Conservation (phyloP, 23 tunicate species). For the Corella eumyota region DNA sequence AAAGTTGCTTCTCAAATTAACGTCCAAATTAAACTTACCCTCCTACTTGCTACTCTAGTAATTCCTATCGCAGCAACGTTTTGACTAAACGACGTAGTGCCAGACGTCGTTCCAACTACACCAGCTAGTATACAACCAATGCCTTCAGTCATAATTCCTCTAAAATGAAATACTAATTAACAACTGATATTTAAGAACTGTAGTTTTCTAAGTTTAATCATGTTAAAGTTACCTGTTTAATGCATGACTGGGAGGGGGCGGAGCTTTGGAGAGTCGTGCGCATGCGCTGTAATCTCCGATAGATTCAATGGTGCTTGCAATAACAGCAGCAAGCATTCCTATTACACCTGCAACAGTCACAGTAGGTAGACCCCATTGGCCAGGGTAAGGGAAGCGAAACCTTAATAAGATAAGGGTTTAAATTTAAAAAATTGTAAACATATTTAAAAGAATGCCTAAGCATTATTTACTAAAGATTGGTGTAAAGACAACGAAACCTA, state of each 20-base stretch:
- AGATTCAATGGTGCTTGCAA: slow-evolving; percentile 60
- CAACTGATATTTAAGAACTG: no score
- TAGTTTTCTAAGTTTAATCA: background rate
- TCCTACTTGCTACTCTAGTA: slow-evolving; percentile 74
- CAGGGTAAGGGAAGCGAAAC: slow-evolving; percentile 64
- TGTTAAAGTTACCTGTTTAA: slow-evolving; percentile 23
- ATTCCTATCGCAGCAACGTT: slow-evolving; percentile 75
- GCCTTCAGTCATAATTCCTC: slow-evolving; percentile 88
- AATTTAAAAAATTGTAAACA: no score
- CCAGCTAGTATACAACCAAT: slow-evolving; percentile 67
- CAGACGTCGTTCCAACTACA: slow-evolving; percentile 66
- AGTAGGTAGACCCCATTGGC: slow-evolving; percentile 62
- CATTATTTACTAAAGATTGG: no score
- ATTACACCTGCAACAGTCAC: slow-evolving; percentile 48
- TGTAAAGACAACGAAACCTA: no score
- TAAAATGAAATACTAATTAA: background rate
- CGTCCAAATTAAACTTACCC: slow-evolving; percentile 67
- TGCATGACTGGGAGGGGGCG: slow-evolving; percentile 52
- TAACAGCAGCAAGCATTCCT: slow-evolving; percentile 51
- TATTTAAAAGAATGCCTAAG: no score
- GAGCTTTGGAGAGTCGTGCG: slow-evolving; percentile 43
- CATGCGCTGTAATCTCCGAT: slow-evolving; percentile 80
- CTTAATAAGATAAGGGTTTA: slow-evolving; percentile 19
- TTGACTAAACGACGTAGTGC: slow-evolving; percentile 81
- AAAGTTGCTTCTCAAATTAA: no score